phyloP scores from a whole-genome alignment of 2,113 vertebrate genomes.

The Meleagris gallopavo region DNA sequence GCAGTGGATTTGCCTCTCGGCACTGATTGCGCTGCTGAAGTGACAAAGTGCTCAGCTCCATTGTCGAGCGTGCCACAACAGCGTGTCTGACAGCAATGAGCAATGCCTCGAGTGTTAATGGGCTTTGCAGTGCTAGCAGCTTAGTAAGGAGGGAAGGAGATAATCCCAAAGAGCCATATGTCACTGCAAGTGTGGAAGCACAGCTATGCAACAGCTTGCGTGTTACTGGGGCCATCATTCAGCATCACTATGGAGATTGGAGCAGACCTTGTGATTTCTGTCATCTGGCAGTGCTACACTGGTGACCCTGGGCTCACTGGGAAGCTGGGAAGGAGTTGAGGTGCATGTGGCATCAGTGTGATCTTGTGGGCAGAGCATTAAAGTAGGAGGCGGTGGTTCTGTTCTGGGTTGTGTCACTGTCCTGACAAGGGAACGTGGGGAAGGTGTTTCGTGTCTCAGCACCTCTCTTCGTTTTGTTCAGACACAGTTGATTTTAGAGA shows the following conservation, averaged over 20 bases:
- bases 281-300: neutral
- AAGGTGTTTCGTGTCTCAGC: neutral
- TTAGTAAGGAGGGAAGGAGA: slow-evolving; percentile 42
- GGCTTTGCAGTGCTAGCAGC: slow-evolving; percentile 23
- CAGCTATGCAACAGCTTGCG: neutral
- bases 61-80: neutral
- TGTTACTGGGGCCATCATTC: neutral
- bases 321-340: neutral
- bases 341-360: fast-evolving
- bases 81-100: slow-evolving; percentile 9
- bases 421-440: neutral
- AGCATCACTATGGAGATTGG: neutral
- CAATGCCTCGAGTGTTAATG: slow-evolving; percentile 15
- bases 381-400: neutral
- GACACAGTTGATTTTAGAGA: neutral
- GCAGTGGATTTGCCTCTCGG: neutral
- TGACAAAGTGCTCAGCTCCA: neutral
- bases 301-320: neutral
- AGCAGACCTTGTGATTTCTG: neutral
- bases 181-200: neutral
- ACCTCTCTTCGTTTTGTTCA: neutral
- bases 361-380: fast-evolving
- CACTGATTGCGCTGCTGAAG: neutral
- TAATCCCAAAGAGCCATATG: neutral
- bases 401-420: neutral